A percentile compares a stretch with the other conserved stretches of the same genome.
Evolutionary conservation across 2,113 vertebrate species (phyloP).

Genomic region (Plecturocebus donacophilus): DNA sequence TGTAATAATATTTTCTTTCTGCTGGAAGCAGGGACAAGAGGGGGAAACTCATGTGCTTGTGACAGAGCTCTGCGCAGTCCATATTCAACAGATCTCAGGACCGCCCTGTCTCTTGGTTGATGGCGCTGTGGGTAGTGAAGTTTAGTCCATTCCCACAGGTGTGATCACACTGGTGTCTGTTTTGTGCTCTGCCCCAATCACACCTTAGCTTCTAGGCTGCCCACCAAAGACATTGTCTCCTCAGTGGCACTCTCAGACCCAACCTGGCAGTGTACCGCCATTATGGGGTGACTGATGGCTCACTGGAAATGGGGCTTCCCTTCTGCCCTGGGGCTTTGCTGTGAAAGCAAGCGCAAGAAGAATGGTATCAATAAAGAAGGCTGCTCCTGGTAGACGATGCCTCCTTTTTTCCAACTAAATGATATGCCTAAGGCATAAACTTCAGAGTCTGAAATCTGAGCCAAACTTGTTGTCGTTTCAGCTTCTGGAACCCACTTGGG

Average conservation of each 20-base stretch:
- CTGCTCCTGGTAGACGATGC: not conserved
- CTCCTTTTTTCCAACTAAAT: slow-evolving; percentile 55
- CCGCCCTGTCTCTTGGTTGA: not conserved
- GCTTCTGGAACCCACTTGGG: not conserved
- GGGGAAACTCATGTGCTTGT: not conserved
- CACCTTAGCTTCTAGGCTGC: not conserved
- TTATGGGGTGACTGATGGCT: slow-evolving; percentile 7
- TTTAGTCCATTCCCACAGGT: not conserved
- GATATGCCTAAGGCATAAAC: not conserved
- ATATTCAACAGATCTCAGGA: not conserved
- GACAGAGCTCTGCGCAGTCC: not conserved
- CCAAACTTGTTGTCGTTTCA: not conserved
- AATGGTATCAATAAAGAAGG: slow-evolving; percentile 42
- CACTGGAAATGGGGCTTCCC: not conserved
- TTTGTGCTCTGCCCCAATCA: not conserved
- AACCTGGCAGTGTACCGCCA: not conserved
- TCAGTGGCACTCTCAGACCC: not conserved
- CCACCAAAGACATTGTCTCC: not conserved
- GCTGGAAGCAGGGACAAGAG: not conserved
- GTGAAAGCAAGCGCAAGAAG: slow-evolving; percentile 37
- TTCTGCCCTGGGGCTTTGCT: not conserved
- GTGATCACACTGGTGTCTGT: not conserved
- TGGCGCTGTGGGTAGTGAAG: not conserved
- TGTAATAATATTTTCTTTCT: not conserved
- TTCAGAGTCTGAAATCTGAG: not conserved